These are phyloP conservation scores for Trogon surrucura DNA, from an alignment of 2,113 vertebrate genomes.

Conservation along the genomic window DNA sequence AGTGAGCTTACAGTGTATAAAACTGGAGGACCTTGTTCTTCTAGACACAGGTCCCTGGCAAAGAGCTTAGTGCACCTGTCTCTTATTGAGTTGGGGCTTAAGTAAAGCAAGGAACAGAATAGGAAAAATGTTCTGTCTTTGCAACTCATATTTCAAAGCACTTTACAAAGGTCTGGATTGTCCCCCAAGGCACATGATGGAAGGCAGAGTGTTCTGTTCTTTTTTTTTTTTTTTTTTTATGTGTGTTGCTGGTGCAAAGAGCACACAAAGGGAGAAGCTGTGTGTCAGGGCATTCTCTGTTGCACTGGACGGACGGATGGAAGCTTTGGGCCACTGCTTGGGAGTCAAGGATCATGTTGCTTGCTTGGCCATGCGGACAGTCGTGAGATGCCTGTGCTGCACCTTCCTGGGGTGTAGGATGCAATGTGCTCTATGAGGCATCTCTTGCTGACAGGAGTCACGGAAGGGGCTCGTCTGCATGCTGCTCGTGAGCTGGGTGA, in stretches of 20 bases:
- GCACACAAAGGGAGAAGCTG: not conserved
- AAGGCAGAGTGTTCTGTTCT: not conserved
- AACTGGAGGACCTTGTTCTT: slow-evolving; percentile 31
- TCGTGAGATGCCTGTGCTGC: not conserved
- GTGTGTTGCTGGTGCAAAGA: not conserved
- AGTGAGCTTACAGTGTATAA: not conserved
- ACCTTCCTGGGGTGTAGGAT: not conserved
- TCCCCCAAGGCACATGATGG: not conserved
- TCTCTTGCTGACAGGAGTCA: fast-evolving
- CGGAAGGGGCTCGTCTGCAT: not conserved
- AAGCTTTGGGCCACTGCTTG: not conserved
- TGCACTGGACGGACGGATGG: fast-evolving
- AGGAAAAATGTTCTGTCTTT: slow-evolving; percentile 19
- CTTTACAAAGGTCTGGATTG: not conserved
- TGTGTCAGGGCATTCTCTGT: not conserved
- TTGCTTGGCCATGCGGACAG: not conserved
- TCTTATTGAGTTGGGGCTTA: slow-evolving; percentile 19
- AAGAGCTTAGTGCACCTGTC: slow-evolving; percentile 56
- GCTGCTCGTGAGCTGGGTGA: not conserved
- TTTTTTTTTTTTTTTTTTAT: not conserved
- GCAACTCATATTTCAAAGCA: slow-evolving; percentile 45
- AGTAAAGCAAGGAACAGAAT: not conserved
- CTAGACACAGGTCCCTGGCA: not conserved
- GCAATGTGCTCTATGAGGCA: not conserved
- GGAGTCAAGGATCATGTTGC: not conserved